Percentiles rank a stretch among this genome's conserved stretches.
Conservation (phyloP, 2,888 invertebrate species). For the Lamproptera curius region DNA sequence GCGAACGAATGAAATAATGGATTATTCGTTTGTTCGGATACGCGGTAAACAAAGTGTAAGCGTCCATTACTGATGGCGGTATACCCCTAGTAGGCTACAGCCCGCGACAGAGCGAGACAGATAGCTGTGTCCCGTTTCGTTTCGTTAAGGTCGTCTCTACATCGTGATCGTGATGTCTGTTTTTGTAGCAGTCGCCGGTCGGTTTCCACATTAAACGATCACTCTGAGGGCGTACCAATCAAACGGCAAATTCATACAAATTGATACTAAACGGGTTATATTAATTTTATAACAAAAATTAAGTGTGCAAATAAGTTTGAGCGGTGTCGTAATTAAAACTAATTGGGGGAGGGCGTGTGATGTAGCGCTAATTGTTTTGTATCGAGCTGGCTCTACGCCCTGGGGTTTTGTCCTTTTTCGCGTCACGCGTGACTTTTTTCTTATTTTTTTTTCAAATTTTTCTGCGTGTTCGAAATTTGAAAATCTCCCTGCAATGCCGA, state of each 20-base stretch:
- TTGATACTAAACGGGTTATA: conserved; percentile 78
- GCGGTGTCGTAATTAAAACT: conserved; percentile 73
- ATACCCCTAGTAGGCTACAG: conserved; percentile 30
- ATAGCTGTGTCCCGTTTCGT: conserved; percentile 33
- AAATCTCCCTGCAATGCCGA: conserved; percentile 23
- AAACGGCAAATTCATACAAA: conserved; percentile 77
- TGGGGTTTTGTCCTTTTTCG: conserved; percentile 60
- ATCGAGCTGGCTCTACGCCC: conserved; percentile 63
- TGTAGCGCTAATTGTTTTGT: conserved; percentile 72
- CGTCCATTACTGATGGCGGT: conserved; percentile 67
- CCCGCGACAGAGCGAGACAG: conserved; percentile 43
- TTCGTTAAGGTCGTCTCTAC: conserved; percentile 5
- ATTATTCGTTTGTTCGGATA: conserved; percentile 77
- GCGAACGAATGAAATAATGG: conserved; percentile 78
- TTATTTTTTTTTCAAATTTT: too few relatives aligned
- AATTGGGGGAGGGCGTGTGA: conserved; percentile 76
- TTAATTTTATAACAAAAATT: conserved; percentile 79
- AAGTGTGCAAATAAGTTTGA: conserved; percentile 78
- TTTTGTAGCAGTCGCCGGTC: conserved; percentile 72
- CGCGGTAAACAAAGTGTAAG: conserved; percentile 76
- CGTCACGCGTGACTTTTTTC: conserved; percentile 39
- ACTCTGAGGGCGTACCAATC: conserved; percentile 76
- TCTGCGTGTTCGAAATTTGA: conserved; percentile 25
- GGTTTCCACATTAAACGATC: conserved; percentile 76
- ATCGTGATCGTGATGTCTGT: conserved; percentile 57